Evolutionary conservation across 1,140 invertebrate species (phyloP).

Genomic region (Drosophila persimilis): DNA sequence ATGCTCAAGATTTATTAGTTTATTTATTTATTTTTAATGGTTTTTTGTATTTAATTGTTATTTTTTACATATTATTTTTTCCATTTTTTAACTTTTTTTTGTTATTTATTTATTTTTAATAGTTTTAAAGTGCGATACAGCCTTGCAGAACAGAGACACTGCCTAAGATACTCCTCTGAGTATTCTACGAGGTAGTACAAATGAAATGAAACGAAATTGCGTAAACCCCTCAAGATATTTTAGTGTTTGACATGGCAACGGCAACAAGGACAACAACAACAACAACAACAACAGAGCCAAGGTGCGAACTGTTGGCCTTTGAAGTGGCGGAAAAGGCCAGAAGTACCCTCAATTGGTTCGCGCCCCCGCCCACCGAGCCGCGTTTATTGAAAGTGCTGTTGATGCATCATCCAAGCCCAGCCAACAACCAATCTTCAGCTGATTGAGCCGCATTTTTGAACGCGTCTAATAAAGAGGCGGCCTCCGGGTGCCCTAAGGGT

Average conservation of each 20-base stretch:
- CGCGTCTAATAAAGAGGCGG: no score
- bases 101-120: no score
- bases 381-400: conserved; percentile 37
- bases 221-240: conserved; percentile 63
- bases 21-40: no score
- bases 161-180: no score
- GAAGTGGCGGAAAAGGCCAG: conserved; percentile 34
- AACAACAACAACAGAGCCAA: conserved; percentile 8
- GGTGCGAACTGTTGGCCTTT: conserved; percentile 41
- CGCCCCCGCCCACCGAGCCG: conserved; percentile 5
- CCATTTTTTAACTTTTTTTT: no score
- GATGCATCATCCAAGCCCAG: conserved; percentile 17
- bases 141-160: no score
- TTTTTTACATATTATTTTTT: no score
- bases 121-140: no score
- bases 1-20: no score
- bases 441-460: conserved; percentile 22
- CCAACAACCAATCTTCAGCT: conserved; percentile 1
- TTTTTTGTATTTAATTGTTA: no score
- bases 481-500: neutral
- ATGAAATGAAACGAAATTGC: conserved; percentile 63
- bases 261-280: conserved; percentile 23
- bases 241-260: conserved; percentile 55
- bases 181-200: conserved; percentile 14
- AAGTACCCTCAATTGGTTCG: conserved; percentile 38